Percentiles rank a stretch among this genome's conserved stretches.
phyloP scores from a whole-genome alignment of 1,140 invertebrate genomes.

The Triops longicaudatus region DNA sequence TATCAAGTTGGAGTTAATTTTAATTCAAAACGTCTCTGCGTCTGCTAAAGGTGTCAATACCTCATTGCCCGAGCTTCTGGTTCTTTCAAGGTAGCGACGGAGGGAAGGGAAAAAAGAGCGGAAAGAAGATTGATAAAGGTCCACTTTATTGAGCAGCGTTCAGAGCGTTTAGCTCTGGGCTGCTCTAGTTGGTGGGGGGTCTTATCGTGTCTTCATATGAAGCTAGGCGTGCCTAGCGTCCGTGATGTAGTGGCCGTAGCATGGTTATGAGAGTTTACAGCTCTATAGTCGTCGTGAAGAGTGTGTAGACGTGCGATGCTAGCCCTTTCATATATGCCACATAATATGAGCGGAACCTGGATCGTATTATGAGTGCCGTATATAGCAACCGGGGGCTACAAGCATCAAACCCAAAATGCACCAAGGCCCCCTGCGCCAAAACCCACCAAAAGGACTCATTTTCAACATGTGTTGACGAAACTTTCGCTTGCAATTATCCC shows the following conservation, averaged over 20 bases:
- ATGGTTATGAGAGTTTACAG: constrained; percentile 15
- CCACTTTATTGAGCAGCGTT: constrained; percentile 12
- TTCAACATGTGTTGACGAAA: neutral
- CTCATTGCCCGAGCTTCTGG: too few relatives aligned
- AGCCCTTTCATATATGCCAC: constrained; percentile 7
- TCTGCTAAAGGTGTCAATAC: too few relatives aligned
- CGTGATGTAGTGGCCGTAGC: constrained; percentile 10
- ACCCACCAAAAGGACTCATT: constrained; percentile 2
- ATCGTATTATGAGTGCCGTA: constrained; percentile 15
- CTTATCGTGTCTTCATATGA: constrained; percentile 15
- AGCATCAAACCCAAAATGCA: neutral
- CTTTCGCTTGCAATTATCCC: neutral
- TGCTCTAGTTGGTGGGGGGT: neutral
- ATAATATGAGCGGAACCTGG: constrained; percentile 15
- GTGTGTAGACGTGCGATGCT: neutral
- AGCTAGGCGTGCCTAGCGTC: constrained; percentile 4
- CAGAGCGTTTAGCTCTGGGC: neutral
- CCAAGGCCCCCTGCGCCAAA: neutral
- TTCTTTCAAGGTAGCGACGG: too few relatives aligned
- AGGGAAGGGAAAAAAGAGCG: neutral
- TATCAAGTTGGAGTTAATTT: too few relatives aligned
- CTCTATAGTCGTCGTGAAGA: constrained; percentile 1
- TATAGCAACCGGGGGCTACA: constrained; percentile 5
- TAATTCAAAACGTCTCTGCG: too few relatives aligned
- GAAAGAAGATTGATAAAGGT: neutral